Percentiles rank a stretch among this genome's conserved stretches.
Evolutionary conservation across 2,113 vertebrate species (phyloP).

Genomic region (Charina bottae): DNA sequence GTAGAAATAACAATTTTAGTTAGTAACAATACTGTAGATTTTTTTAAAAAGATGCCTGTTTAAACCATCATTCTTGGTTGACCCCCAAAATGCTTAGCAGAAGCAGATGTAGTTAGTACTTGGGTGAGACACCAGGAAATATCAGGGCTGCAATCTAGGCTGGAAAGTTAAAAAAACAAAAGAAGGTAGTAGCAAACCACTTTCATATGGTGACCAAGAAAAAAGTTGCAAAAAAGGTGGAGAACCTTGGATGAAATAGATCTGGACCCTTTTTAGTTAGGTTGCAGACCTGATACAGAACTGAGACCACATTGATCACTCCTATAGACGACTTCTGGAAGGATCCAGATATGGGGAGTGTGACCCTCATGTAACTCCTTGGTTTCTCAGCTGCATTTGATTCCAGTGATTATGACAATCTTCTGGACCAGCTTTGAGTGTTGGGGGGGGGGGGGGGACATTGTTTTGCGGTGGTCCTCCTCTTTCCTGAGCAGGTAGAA

Average conservation of each 20-base stretch:
- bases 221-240: neutral
- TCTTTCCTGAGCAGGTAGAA: neutral
- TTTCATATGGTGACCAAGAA: neutral
- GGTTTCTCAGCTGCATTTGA: neutral
- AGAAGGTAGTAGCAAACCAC: neutral
- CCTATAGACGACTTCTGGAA: neutral
- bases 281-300: neutral
- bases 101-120: neutral
- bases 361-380: neutral
- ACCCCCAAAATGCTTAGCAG: neutral
- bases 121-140: neutral
- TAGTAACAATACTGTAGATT: neutral
- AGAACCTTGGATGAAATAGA: neutral
- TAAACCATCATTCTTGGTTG: neutral
- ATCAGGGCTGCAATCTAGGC: neutral
- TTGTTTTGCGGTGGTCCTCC: neutral
- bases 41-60: neutral
- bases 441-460: neutral
- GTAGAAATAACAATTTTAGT: neutral
- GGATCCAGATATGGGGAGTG: neutral
- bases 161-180: neutral
- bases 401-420: neutral
- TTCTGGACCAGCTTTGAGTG: neutral
- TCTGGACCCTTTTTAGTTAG: neutral
- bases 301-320: neutral